Base-by-base conservation (phyloP, 2,797 vertebrate species). In the Periparus ater region DNA sequence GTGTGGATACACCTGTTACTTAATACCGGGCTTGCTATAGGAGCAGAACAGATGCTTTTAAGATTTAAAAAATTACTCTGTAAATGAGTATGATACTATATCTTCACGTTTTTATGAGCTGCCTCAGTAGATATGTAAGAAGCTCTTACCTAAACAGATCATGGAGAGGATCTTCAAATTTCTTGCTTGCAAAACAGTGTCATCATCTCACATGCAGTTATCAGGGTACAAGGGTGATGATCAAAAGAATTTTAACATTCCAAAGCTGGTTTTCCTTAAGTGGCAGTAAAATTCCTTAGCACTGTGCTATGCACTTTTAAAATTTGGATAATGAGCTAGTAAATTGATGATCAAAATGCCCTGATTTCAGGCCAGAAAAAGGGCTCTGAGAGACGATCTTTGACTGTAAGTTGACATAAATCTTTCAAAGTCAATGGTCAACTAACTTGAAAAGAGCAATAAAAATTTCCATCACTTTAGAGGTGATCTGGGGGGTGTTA, bases 361-460 rank as follows among this genome's bases (percentile, higher is more conserved):
- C 25, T 57, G 22, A 62, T 68, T 74, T 83, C 61, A 47, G 50
- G 34, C 19, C 61, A 48, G 17, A 71, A 30, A 68, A 85, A 40
- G 57, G 17, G 23, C 16, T 82, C 13, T 30, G 45, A 79, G 8
- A 60, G 91, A 73, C 50, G 4, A 61, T 79, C 61, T 53, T 91
- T 82, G 51, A 29, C 13, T 58, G 11, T 54, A 78, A 45, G 13
- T 53, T 85, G 42, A 48, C 34, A 40, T 84, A 67, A 82, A 73
- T 57, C n/a, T 94, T 91, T 73, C 23, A 20, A 67, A 92, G 40
- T 45, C 68, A 68, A 55, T 67, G 78, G 78, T 80, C 38, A 78
- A 58, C 38, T 88, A 67, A 81, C 58, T 54, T 88, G 58, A 95
- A 93, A 95, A 89, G 38, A 80, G 54, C 44, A 93, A 83, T 92